Base-by-base conservation (phyloP, 2,113 vertebrate species). In the Pampusana beccarii region DNA sequence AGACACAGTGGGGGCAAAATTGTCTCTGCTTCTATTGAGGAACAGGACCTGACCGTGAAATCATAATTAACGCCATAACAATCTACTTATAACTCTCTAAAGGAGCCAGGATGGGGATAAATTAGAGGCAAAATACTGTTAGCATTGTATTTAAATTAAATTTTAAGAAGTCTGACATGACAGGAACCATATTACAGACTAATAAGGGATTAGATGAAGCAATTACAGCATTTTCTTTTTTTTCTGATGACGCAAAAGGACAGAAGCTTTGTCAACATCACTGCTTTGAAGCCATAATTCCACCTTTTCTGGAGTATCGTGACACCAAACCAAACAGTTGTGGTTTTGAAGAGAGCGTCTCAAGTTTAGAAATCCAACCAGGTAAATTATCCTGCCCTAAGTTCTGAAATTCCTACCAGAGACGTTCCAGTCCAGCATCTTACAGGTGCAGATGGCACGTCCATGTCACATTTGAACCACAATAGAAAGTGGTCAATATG, bases 51-150 rank as follows among this genome's bases (percentile, higher is more conserved):
- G 95, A 87, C 97, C 96, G 95, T 91, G 96, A 98, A 98, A 98
- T 98, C 96, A 33, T 97, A 98, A 98, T 98, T 98, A 98, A 98
- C 93, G 93, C 96, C 95, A 64, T 94, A 97, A 97, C 90, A 98
- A 99, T 98, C 98, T 97, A 97, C 97, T 98, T 96, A 94, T 72
- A 90, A 97, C 92, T 94, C 95, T 97, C 84, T 78, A 88, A 88
- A 86, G 80, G 64, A 70, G 85, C 56, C 82, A 81, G 90, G 79
- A 77, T 34, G 80, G 92, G 85, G 86, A 67, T 16, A 94, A 96
- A 90, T 92, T 60, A 95, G 81, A 95, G 78, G 62, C 51, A 82
- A 97, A 97, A 95, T 38, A 66, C 20, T 80, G 81, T 79, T 90
- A 97, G 90, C 38, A 44, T 97, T 97, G 98, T 87, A 87, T 91